Conservation (phyloP, 1,140 invertebrate species). For the Subanguina moxae region DNA sequence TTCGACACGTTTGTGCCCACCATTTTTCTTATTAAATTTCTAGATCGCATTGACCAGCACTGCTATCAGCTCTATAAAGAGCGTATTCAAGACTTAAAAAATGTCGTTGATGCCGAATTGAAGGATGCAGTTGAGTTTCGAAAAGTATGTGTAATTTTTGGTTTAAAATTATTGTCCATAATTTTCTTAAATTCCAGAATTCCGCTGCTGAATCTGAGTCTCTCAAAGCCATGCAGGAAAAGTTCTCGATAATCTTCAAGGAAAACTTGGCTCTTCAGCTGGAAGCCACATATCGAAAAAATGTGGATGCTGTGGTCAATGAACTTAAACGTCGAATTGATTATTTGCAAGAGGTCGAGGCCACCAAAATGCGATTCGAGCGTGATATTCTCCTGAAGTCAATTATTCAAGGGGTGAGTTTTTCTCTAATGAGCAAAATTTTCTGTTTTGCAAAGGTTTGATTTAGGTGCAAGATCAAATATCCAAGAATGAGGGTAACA, state of each 20-base stretch:
- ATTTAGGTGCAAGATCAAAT: conserved; percentile 43
- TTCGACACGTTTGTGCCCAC: conserved; percentile 7
- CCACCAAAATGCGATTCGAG: conserved; percentile 55
- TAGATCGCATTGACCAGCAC: conserved; percentile 24
- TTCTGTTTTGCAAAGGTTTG: conserved; percentile 27
- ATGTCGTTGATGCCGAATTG: conserved; percentile 52
- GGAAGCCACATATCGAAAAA: conserved; percentile 57
- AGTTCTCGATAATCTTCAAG: conserved; percentile 55
- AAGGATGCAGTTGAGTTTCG: conserved; percentile 59
- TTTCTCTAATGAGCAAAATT: conserved; percentile 16
- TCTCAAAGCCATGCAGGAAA: conserved; percentile 49
- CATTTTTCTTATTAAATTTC: too few species aligned
- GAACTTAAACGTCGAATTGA: conserved; percentile 56
- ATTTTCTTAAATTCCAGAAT: conserved; percentile 35
- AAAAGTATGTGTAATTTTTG: conserved; percentile 35
- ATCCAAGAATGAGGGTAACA: conserved; percentile 44
- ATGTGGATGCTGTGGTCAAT: conserved; percentile 52
- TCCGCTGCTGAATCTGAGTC: conserved; percentile 54
- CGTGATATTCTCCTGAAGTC: conserved; percentile 50
- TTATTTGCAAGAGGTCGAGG: conserved; percentile 55
- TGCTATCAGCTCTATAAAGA: conserved; percentile 49
- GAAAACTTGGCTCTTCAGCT: conserved; percentile 56
- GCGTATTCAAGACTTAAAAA: conserved; percentile 43
- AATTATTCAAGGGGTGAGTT: conserved; percentile 46
- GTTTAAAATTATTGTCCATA: background rate